A percentile compares a stretch with the other conserved stretches of the same genome.
phyloP scores from a whole-genome alignment of 2,797 vertebrate species.

The Distichodus sexfasciatus region DNA sequence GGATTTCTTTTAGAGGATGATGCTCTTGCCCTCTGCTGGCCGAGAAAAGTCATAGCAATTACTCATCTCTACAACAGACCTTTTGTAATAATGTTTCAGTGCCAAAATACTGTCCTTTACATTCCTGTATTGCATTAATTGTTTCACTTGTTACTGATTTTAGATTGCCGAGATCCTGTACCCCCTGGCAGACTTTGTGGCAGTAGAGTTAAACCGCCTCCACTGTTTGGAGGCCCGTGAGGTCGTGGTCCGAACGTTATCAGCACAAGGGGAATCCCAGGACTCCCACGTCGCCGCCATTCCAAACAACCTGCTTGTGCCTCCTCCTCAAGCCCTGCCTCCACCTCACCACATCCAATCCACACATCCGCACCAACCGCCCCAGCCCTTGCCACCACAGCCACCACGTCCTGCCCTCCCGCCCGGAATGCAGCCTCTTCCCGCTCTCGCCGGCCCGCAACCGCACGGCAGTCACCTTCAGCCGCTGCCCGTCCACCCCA shows the following conservation, averaged over 20 bases:
- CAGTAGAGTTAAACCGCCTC: slow-evolving; percentile 82
- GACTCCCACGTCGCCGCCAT: slow-evolving; percentile 84
- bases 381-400: slow-evolving; percentile 50
- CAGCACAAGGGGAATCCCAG: slow-evolving; percentile 89
- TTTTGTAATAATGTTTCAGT: not conserved
- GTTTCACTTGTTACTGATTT: slow-evolving; percentile 3
- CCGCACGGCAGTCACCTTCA: slow-evolving; percentile 48
- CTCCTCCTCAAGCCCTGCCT: slow-evolving; percentile 71
- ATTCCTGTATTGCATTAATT: not conserved
- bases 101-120: not conserved
- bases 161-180: slow-evolving; percentile 91
- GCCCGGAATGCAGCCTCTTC: slow-evolving; percentile 62
- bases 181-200: slow-evolving; percentile 81
- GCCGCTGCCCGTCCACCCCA: slow-evolving; percentile 45
- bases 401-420: slow-evolving; percentile 44
- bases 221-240: slow-evolving; percentile 85
- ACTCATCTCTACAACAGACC: not conserved
- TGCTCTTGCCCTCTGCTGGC: slow-evolving; percentile 65
- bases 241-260: slow-evolving; percentile 90
- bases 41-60: not conserved
- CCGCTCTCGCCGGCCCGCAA: slow-evolving; percentile 63
- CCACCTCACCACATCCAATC: slow-evolving; percentile 60
- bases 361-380: slow-evolving; percentile 46
- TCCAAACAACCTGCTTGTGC: slow-evolving; percentile 89
- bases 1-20: slow-evolving; percentile 16